These are phyloP conservation scores for Cynodonichthys magdalenae DNA, from an alignment of 2,797 vertebrate genomes.

Conservation along the genomic window DNA sequence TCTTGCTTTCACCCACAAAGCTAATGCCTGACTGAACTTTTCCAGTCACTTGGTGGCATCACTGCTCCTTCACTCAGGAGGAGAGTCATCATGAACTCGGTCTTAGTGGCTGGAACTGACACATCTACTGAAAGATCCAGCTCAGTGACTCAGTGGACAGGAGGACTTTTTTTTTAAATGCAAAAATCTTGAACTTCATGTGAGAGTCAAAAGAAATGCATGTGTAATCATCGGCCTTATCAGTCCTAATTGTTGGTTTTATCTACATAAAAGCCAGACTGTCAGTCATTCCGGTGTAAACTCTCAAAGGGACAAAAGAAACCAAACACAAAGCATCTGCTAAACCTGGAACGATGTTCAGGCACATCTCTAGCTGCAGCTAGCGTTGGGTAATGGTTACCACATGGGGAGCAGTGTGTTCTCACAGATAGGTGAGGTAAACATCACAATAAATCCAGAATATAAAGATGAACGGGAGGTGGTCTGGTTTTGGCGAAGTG, in stretches of 20 bases:
- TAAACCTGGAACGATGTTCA: conserved; percentile 47
- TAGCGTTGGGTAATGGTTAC: conserved; percentile 46
- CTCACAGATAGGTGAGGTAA: conserved; percentile 44
- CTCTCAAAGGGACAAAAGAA: conserved; percentile 30
- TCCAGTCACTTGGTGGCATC: conserved; percentile 65
- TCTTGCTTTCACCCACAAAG: conserved; percentile 14
- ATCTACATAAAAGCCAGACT: conserved; percentile 4
- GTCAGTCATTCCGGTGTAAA: conserved; percentile 45
- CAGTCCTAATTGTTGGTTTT: not conserved
- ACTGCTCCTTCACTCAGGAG: conserved; percentile 43
- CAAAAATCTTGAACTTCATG: conserved; percentile 26
- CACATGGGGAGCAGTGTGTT: conserved; percentile 52
- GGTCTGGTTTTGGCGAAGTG: conserved; percentile 15
- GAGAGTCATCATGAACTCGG: conserved; percentile 41
- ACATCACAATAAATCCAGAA: conserved; percentile 31
- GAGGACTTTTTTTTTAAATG: conserved; percentile 35
- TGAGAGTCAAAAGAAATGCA: conserved; percentile 50
- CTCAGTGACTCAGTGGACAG: conserved; percentile 58
- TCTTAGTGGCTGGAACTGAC: conserved; percentile 28
- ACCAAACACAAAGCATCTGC: conserved; percentile 66
- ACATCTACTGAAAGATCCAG: conserved; percentile 44
- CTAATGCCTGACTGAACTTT: conserved; percentile 23
- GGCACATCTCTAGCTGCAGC: conserved; percentile 53
- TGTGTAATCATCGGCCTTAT: conserved; percentile 15
- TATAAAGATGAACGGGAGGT: conserved; percentile 26